phyloP scores from a whole-genome alignment of 2,797 vertebrate species.

The Sebastes diploproa region DNA sequence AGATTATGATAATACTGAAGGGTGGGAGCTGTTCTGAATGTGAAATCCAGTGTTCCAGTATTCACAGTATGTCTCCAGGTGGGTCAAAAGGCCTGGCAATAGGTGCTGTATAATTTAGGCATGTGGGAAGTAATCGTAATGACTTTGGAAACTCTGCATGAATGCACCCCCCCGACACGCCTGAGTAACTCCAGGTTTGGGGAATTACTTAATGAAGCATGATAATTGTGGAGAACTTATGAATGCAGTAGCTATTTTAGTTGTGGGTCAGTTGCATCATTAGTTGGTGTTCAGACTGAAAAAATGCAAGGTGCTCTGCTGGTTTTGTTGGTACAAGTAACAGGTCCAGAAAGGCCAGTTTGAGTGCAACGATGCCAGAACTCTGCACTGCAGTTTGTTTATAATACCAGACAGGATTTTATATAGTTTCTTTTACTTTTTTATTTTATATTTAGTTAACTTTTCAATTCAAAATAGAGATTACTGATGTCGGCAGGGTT shows the following conservation, averaged over 20 bases:
- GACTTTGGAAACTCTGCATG: constrained; percentile 55
- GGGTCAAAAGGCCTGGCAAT: constrained; percentile 68
- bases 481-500: not conserved
- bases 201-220: constrained; percentile 30
- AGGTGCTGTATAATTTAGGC: constrained; percentile 63
- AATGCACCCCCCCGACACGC: constrained; percentile 11
- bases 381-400: not conserved
- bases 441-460: no score
- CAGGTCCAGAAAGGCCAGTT: no score
- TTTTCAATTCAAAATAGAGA: no score
- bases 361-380: no score
- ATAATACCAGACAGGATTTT: not conserved
- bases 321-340: not conserved
- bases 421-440: no score
- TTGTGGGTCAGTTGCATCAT: not conserved
- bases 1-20: constrained; percentile 56
- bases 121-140: constrained; percentile 51
- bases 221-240: not conserved
- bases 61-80: constrained; percentile 54
- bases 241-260: not conserved
- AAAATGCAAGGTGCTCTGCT: not conserved
- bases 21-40: constrained; percentile 59
- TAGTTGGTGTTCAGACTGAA: not conserved
- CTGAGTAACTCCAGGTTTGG: constrained; percentile 20
- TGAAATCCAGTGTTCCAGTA: constrained; percentile 51